These are phyloP conservation scores for Phymanthus crucifer DNA, from an alignment of 92 coral and sea anemone species.

Conservation along the genomic window DNA sequence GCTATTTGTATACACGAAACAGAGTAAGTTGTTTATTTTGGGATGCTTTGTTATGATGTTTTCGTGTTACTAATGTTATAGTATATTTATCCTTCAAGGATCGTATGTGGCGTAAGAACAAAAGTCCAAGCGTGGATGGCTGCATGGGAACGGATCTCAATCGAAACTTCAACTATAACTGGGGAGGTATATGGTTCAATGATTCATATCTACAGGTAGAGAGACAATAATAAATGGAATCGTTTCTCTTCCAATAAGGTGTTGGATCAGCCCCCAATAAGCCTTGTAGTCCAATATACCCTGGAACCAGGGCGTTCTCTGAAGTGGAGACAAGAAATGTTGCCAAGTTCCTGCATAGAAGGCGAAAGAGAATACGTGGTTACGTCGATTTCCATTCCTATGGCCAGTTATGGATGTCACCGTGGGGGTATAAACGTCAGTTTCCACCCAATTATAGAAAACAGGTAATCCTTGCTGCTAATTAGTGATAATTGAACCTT, in stretches of 20 bases:
- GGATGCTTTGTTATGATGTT: background rate
- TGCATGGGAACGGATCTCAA: conserved; percentile 77
- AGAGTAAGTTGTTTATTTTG: conserved; percentile 65
- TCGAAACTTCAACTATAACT: conserved; percentile 73
- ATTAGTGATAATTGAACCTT: too few relatives aligned
- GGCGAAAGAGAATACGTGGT: conserved; percentile 57
- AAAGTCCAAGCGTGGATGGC: conserved; percentile 36
- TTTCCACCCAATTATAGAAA: conserved; percentile 57
- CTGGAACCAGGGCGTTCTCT: conserved; percentile 76
- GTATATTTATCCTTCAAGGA: conserved; percentile 32
- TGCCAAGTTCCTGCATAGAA: conserved; percentile 59
- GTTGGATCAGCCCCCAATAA: conserved; percentile 60
- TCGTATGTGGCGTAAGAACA: conserved; percentile 80
- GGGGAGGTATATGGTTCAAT: too few relatives aligned
- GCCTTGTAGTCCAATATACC: conserved; percentile 77
- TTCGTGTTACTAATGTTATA: background rate
- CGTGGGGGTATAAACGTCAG: conserved; percentile 71
- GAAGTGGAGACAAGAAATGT: conserved; percentile 64
- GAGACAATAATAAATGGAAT: background rate
- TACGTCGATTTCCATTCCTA: conserved; percentile 81
- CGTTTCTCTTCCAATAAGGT: conserved; percentile 32
- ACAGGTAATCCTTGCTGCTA: too few relatives aligned
- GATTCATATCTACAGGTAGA: too few relatives aligned
- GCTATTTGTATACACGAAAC: conserved; percentile 68
- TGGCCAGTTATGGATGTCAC: conserved; percentile 87